A percentile compares a stretch with the other conserved stretches of the same genome.
These are phyloP conservation scores for Sthenelais limicola DNA, from an alignment of 2,888 invertebrate species.

Conservation along the genomic window DNA sequence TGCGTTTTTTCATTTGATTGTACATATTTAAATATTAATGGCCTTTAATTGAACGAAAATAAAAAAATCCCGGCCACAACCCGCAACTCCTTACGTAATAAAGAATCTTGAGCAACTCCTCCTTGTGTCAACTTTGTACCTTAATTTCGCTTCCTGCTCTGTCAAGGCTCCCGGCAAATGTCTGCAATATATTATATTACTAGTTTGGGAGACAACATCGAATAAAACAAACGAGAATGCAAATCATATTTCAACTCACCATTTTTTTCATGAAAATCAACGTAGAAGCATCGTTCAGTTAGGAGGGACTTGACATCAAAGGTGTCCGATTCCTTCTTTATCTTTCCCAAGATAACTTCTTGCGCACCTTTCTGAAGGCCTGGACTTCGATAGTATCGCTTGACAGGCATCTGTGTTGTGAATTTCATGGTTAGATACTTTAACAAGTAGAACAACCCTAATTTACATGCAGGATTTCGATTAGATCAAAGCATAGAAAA, in stretches of 20 bases:
- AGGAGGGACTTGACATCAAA: slow-evolving; percentile 7
- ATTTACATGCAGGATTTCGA: not conserved
- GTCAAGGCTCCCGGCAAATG: not conserved
- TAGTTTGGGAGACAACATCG: not conserved
- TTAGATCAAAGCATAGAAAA: too few relatives aligned
- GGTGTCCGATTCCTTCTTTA: not conserved
- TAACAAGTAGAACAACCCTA: not conserved
- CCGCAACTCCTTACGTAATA: too few relatives aligned
- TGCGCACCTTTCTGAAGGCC: slow-evolving; percentile 18
- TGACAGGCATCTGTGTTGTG: slow-evolving; percentile 24
- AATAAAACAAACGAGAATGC: not conserved
- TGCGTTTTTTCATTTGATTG: too few relatives aligned
- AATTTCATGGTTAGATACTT: not conserved
- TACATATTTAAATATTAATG: too few relatives aligned
- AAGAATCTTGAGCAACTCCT: too few relatives aligned
- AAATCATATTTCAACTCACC: too few relatives aligned
- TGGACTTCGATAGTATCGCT: not conserved
- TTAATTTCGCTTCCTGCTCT: too few relatives aligned
- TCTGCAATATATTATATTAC: not conserved
- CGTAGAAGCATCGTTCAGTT: slow-evolving; percentile 41
- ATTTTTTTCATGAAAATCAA: slow-evolving; percentile 1
- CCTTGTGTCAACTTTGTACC: too few relatives aligned
- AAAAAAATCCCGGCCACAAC: too few relatives aligned
- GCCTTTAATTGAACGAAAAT: too few relatives aligned
- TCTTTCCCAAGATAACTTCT: slow-evolving; percentile 10